phyloP scores from a whole-genome alignment of 2,888 invertebrate species.

The Nineta flava region DNA sequence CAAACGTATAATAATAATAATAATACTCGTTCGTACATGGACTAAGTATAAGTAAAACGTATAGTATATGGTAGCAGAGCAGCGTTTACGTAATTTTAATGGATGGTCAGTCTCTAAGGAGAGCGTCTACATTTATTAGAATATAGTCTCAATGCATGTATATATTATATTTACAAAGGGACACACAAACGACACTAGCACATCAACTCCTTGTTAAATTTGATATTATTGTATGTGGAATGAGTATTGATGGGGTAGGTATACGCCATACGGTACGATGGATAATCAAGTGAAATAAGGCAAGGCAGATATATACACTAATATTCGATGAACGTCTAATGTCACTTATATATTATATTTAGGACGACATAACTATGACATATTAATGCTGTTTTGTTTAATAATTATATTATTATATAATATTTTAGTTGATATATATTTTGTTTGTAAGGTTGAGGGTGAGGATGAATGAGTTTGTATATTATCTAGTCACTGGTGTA shows the following conservation, averaged over 20 bases:
- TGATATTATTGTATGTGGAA: not conserved
- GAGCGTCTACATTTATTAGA: not conserved
- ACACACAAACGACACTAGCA: not conserved
- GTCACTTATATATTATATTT: not conserved
- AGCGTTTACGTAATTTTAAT: slow-evolving; percentile 6
- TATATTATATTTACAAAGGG: not conserved
- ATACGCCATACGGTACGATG: not conserved
- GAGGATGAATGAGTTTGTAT: no score
- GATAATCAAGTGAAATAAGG: not conserved
- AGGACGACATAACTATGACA: not conserved
- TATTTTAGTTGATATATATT: no score
- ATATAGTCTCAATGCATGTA: not conserved
- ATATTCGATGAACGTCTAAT: not conserved
- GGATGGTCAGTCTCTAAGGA: slow-evolving; percentile 9
- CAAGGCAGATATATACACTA: not conserved
- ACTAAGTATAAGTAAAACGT: no score
- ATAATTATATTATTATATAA: no score
- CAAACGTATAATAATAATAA: no score
- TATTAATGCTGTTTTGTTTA: not conserved
- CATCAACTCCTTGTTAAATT: not conserved
- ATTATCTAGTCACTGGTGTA: no score
- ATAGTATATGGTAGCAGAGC: no score
- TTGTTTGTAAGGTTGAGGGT: no score
- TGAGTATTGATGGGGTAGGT: not conserved
- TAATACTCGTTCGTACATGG: no score